These are phyloP conservation scores for Serrognathus titanus DNA, from an alignment of 2,888 invertebrate genomes.

Conservation along the genomic window DNA sequence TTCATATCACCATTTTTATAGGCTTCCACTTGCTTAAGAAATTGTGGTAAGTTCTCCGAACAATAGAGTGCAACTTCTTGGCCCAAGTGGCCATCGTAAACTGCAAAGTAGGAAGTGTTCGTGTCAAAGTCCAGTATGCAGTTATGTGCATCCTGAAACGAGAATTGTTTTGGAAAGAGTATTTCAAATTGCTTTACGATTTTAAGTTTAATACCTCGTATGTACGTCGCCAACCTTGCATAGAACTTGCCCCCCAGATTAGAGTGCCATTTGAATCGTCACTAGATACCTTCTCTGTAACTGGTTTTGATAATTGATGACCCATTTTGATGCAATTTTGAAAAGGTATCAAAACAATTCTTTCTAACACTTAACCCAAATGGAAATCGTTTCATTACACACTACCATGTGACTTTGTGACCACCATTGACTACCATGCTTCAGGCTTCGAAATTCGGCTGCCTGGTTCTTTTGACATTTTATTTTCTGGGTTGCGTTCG, in stretches of 20 bases:
- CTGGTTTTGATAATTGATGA: slow-evolving; percentile 90
- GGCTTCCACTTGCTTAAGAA: slow-evolving; percentile 70
- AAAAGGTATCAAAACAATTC: too few relatives aligned
- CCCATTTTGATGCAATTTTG: slow-evolving; percentile 59
- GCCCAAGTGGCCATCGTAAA: slow-evolving; percentile 98
- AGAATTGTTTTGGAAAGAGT: too few relatives aligned
- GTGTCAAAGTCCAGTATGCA: slow-evolving; percentile 81
- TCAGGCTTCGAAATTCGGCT: too few relatives aligned
- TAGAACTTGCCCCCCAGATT: slow-evolving; percentile 88
- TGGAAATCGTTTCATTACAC: too few relatives aligned
- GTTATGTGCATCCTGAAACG: slow-evolving; percentile 93
- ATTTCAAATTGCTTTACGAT: too few relatives aligned
- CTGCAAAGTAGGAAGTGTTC: slow-evolving; percentile 86
- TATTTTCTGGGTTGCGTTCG: too few relatives aligned
- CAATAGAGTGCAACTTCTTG: slow-evolving; percentile 93
- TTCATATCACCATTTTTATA: slow-evolving; percentile 71
- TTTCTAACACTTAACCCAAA: too few relatives aligned
- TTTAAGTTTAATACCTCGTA: slow-evolving; percentile 93
- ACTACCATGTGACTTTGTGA: too few relatives aligned
- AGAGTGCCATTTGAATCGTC: slow-evolving; percentile 73
- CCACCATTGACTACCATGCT: too few relatives aligned
- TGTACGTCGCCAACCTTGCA: slow-evolving; percentile 98
- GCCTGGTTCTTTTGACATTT: too few relatives aligned
- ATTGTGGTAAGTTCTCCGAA: slow-evolving; percentile 78
- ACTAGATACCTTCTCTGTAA: slow-evolving; percentile 82